A percentile compares a stretch with the other conserved stretches of the same genome.
Evolutionary conservation across 1,140 invertebrate genomes (phyloP).

Genomic region (Drosophila ogumai): DNA sequence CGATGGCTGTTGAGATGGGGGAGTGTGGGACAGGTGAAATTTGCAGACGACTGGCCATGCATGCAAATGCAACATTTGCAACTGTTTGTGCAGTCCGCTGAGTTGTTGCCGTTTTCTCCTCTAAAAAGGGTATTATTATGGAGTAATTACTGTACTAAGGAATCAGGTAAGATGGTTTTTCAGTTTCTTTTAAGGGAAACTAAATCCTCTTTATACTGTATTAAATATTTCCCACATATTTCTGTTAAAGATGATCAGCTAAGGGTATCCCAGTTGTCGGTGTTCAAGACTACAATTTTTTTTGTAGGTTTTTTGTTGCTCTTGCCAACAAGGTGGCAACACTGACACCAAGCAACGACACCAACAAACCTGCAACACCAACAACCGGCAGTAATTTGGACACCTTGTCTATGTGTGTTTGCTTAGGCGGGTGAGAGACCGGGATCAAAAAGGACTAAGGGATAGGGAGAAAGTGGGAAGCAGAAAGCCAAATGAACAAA

Average conservation of each 20-base stretch:
- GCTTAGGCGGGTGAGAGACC: slow-evolving; percentile 38
- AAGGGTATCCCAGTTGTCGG: background rate
- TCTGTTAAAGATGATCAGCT: background rate
- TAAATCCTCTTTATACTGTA: background rate
- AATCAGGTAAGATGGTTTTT: too few species aligned
- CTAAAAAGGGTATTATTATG: background rate
- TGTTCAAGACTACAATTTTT: slow-evolving; percentile 1
- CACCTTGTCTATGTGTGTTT: slow-evolving; percentile 65
- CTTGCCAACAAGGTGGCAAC: slow-evolving; percentile 72
- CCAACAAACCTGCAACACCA: slow-evolving; percentile 52
- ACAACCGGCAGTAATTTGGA: slow-evolving; percentile 76
- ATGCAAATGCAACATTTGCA: slow-evolving; percentile 82
- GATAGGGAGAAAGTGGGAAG: background rate
- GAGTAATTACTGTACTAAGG: background rate
- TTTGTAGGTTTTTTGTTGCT: slow-evolving; percentile 14
- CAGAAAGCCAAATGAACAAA: slow-evolving; percentile 17
- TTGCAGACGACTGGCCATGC: slow-evolving; percentile 69
- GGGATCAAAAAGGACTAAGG: background rate
- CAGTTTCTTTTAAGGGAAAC: background rate
- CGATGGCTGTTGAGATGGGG: background rate
- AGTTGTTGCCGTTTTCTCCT: slow-evolving; percentile 39
- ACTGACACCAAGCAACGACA: slow-evolving; percentile 62
- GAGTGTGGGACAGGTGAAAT: slow-evolving; percentile 5
- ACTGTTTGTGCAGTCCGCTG: slow-evolving; percentile 66
- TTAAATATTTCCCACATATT: background rate